Evolutionary conservation across 1,140 invertebrate species (phyloP).

Genomic region (Neodiprion pinetum): DNA sequence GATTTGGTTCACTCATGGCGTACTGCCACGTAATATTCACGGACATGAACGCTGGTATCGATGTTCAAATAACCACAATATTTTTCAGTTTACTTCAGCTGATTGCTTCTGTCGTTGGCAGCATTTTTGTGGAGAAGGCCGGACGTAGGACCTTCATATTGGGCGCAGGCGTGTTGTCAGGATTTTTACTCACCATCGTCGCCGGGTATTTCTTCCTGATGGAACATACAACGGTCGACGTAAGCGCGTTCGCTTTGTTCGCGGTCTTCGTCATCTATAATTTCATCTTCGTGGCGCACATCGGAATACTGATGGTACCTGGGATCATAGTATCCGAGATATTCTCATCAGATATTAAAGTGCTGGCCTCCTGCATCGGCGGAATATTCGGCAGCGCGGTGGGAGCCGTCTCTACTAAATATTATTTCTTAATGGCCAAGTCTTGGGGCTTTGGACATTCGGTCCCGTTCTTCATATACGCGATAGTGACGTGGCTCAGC

Average conservation of each 20-base stretch:
- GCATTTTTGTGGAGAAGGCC: slow-evolving; percentile 54
- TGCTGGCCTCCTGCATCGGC: slow-evolving; percentile 70
- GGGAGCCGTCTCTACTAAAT: slow-evolving; percentile 74
- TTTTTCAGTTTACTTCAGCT: slow-evolving; percentile 62
- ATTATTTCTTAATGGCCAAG: slow-evolving; percentile 70
- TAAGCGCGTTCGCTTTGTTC: slow-evolving; percentile 58
- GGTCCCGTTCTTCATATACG: slow-evolving; percentile 75
- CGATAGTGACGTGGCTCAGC: slow-evolving; percentile 54
- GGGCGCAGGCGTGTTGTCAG: slow-evolving; percentile 34
- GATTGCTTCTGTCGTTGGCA: slow-evolving; percentile 42
- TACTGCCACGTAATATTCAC: slow-evolving; percentile 77
- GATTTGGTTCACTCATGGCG: slow-evolving; percentile 73
- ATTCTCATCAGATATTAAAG: slow-evolving; percentile 72
- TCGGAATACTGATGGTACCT: slow-evolving; percentile 73
- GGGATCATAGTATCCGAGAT: slow-evolving; percentile 75
- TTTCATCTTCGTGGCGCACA: slow-evolving; percentile 71
- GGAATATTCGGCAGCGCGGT: slow-evolving; percentile 72
- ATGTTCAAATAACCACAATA: slow-evolving; percentile 47
- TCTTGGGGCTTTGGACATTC: slow-evolving; percentile 66
- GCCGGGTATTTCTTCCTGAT: slow-evolving; percentile 67
- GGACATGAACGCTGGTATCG: slow-evolving; percentile 60
- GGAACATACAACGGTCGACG: slow-evolving; percentile 39
- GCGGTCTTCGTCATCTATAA: slow-evolving; percentile 67
- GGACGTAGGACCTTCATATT: slow-evolving; percentile 63
- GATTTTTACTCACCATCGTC: slow-evolving; percentile 59